A percentile compares a stretch with the other conserved stretches of the same genome.
Conservation (phyloP, 2,888 invertebrate genomes). For the Meiosimyza platycephala region DNA sequence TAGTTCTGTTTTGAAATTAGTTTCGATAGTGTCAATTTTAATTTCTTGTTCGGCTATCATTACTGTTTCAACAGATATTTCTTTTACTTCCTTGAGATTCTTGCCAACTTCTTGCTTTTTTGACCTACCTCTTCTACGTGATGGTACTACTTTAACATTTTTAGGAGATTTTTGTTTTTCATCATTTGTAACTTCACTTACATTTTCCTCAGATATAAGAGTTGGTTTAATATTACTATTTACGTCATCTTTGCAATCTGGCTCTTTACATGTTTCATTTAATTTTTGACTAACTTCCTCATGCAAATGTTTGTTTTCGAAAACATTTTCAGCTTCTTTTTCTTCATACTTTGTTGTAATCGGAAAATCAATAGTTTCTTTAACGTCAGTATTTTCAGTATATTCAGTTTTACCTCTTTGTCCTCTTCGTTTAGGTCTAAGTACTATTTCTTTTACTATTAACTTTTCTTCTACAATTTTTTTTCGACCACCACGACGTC, state of each 20-base stretch:
- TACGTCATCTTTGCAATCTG: neutral
- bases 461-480: constrained; percentile 13
- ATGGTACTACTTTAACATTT: too few species aligned
- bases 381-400: constrained; percentile 1
- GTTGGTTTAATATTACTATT: neutral
- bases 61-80: neutral
- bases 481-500: constrained; percentile 28
- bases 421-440: neutral
- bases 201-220: neutral
- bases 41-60: neutral
- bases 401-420: neutral
- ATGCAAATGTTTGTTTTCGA: neutral
- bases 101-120: neutral
- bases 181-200: neutral
- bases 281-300: neutral
- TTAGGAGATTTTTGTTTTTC: neutral
- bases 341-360: neutral
- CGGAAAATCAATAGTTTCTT: neutral
- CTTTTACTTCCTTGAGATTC: neutral
- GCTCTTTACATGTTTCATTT: constrained; percentile 5
- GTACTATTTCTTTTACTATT: neutral
- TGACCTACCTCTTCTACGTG: neutral
- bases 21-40: neutral
- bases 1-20: neutral
- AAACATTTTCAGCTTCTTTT: constrained; percentile 2